Evolutionary conservation across 1,140 invertebrate genomes (phyloP).

Genomic region (Aphaenogaster ashmeadi): DNA sequence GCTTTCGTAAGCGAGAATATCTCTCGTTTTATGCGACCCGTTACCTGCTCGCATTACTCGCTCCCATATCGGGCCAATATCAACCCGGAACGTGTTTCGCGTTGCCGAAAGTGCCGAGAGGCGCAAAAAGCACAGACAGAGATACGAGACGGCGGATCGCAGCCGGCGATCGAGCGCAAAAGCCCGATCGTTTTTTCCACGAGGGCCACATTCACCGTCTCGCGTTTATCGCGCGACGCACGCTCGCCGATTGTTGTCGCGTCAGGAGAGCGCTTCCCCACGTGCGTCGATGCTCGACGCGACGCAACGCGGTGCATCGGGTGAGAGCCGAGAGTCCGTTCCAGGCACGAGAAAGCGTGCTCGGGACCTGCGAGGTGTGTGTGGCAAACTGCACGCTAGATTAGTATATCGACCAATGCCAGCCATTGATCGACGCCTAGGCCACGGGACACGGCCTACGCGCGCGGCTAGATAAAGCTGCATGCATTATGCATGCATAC

Average conservation of each 20-base stretch:
- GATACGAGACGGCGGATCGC: not conserved
- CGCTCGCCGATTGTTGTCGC: not conserved
- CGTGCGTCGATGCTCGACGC: not conserved
- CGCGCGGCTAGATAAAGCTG: conserved; percentile 70
- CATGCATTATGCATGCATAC: conserved; percentile 66
- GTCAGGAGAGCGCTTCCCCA: not conserved
- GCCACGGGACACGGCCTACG: conserved; percentile 49
- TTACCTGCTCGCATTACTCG: conserved; percentile 9
- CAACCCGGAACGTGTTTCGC: conserved; percentile 1
- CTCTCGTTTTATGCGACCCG: conserved; percentile 7
- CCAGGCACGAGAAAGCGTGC: conserved; percentile 26
- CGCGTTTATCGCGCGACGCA: conserved; percentile 19
- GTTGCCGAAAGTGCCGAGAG: not conserved
- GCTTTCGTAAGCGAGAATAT: not conserved
- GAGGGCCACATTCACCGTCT: not conserved
- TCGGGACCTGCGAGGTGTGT: not conserved
- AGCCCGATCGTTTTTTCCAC: not conserved
- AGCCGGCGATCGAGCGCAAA: not conserved
- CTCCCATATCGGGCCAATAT: conserved; percentile 2
- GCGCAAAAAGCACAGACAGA: not conserved
- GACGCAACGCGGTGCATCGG: not conserved
- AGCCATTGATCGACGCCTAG: conserved; percentile 74
- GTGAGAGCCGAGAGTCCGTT: not conserved
- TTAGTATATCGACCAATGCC: conserved; percentile 76
- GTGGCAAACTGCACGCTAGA: conserved; percentile 58